Percentiles rank a stretch among this genome's conserved stretches.
Conservation (phyloP, 1,140 invertebrate genomes). For the Macrocentrus cingulum region DNA sequence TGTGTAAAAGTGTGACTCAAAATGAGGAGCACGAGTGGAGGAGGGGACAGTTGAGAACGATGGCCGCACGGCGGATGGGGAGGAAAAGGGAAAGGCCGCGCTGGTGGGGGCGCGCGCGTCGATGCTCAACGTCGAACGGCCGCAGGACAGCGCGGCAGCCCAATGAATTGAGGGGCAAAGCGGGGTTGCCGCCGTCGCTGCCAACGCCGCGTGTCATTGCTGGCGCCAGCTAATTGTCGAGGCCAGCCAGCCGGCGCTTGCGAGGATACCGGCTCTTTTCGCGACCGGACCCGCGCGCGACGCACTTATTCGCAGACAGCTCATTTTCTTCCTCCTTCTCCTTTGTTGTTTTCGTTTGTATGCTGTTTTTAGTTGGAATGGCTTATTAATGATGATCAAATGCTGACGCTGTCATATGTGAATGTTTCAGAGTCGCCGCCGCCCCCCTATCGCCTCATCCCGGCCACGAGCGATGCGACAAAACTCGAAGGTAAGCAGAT, state of each 20-base stretch:
- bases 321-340: background rate
- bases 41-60: background rate
- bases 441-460: constrained; percentile 71
- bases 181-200: constrained; percentile 12
- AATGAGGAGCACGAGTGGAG: too few relatives aligned
- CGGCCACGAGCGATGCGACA: constrained; percentile 59
- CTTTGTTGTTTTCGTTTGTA: background rate
- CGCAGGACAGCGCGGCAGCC: constrained; percentile 24
- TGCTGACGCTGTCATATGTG: background rate
- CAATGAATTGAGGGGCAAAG: constrained; percentile 25
- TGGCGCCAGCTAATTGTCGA: constrained; percentile 56
- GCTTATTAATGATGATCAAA: constrained; percentile 9
- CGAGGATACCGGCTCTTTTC: constrained; percentile 33
- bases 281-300: constrained; percentile 37
- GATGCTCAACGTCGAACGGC: constrained; percentile 6
- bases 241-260: constrained; percentile 52
- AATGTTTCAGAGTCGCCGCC: constrained; percentile 71
- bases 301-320: constrained; percentile 1
- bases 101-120: constrained; percentile 3
- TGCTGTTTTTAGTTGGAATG: too few relatives aligned
- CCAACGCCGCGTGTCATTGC: constrained; percentile 52
- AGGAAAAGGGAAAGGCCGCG: constrained; percentile 23
- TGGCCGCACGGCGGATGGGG: constrained; percentile 2
- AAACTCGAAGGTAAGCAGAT: constrained; percentile 70
- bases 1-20: too few relatives aligned